Conservation (phyloP, 2,888 invertebrate species). For the Drosophila engyochracea region DNA sequence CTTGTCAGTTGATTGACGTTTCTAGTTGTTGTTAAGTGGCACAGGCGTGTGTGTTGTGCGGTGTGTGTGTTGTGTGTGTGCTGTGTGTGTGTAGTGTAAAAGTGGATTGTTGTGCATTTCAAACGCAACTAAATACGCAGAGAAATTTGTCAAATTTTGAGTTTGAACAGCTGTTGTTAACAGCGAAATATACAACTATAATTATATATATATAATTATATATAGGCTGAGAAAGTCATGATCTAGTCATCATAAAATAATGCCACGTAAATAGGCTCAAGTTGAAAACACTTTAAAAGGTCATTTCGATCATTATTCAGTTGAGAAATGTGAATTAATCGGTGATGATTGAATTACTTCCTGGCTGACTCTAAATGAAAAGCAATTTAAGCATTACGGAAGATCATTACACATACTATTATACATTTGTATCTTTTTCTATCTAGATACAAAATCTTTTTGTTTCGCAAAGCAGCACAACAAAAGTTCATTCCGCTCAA, state of each 20-base stretch:
- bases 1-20: slow-evolving; percentile 77
- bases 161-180: slow-evolving; percentile 24
- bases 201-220: neutral
- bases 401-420: slow-evolving; percentile 17
- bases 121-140: slow-evolving; percentile 9
- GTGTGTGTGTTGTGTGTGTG: neutral
- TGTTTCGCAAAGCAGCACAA: slow-evolving; percentile 5
- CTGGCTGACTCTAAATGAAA: slow-evolving; percentile 35
- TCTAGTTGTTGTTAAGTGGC: slow-evolving; percentile 80
- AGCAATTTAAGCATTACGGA: slow-evolving; percentile 56
- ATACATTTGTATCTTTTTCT: neutral
- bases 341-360: slow-evolving; percentile 33
- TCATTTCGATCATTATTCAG: slow-evolving; percentile 36
- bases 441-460: neutral
- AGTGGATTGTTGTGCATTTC: slow-evolving; percentile 9
- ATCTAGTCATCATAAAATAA: neutral
- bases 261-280: slow-evolving; percentile 11
- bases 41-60: slow-evolving; percentile 38
- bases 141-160: slow-evolving; percentile 56
- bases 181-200: neutral
- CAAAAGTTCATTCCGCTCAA: slow-evolving; percentile 34
- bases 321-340: slow-evolving; percentile 22
- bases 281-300: slow-evolving; percentile 67
- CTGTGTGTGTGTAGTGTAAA: slow-evolving; percentile 30
- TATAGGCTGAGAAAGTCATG: neutral